Conservation (phyloP, 2,113 vertebrate genomes). For the Garra rufa region DNA sequence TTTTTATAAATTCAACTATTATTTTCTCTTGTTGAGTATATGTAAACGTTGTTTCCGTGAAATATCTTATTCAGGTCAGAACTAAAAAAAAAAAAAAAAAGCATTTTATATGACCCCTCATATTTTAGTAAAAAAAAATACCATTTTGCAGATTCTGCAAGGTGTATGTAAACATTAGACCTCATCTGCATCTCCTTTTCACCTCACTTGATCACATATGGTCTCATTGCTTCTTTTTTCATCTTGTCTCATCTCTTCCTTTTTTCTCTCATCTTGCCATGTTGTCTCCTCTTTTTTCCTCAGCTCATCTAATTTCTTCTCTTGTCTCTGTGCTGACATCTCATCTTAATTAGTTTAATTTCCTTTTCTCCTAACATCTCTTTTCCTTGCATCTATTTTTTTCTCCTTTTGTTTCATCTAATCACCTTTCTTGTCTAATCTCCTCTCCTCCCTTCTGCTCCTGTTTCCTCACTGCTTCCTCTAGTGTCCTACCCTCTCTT, state of each 20-base stretch:
- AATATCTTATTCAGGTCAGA: no score
- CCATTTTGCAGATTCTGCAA: no score
- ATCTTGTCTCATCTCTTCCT: background rate
- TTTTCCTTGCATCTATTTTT: background rate
- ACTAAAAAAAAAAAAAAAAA: no score
- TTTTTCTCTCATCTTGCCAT: background rate
- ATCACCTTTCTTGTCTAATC: background rate
- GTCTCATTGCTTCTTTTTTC: background rate
- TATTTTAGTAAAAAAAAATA: no score
- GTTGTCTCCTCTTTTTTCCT: no score
- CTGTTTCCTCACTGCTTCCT: background rate
- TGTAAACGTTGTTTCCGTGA: no score
- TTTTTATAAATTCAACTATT: no score
- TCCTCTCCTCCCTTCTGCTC: background rate
- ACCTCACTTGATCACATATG: no score
- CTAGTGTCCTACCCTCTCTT: background rate
- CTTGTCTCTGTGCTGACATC: background rate
- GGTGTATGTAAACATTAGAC: no score
- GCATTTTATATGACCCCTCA: no score
- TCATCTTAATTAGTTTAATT: background rate
- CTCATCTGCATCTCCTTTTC: no score
- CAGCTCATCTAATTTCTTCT: background rate
- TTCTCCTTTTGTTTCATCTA: background rate
- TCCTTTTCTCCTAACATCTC: background rate
- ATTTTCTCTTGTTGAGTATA: no score